Evolutionary conservation across 2,888 invertebrate genomes (phyloP).

Genomic region (Protodeltote pygarga): DNA sequence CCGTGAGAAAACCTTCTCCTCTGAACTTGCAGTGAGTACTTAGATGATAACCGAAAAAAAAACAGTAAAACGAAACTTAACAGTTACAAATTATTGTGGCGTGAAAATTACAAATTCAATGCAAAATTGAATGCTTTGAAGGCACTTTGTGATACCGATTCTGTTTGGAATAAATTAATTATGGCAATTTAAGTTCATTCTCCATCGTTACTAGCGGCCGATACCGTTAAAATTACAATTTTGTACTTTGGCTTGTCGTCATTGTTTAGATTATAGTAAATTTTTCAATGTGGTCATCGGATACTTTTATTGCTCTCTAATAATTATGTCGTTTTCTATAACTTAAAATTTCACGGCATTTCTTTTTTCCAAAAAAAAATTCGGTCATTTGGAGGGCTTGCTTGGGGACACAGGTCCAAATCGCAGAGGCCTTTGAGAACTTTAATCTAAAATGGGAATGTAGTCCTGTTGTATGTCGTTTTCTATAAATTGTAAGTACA

Average conservation of each 20-base stretch:
- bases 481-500: too few species aligned
- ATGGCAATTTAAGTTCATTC: conserved; percentile 79
- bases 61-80: conserved; percentile 74
- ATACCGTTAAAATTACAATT: conserved; percentile 80
- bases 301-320: not conserved
- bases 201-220: conserved; percentile 68
- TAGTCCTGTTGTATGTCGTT: too few species aligned
- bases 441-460: too few species aligned
- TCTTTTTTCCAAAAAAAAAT: too few species aligned
- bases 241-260: conserved; percentile 61
- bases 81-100: conserved; percentile 85
- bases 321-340: conserved; percentile 1
- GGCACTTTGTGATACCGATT: conserved; percentile 75
- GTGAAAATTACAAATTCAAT: conserved; percentile 84
- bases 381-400: too few species aligned
- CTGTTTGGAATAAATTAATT: conserved; percentile 85
- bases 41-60: conserved; percentile 62
- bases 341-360: too few species aligned
- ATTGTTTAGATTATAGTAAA: conserved; percentile 57
- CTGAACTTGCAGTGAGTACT: conserved; percentile 59
- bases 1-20: conserved; percentile 79
- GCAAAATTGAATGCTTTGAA: conserved; percentile 82
- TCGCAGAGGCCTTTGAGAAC: too few species aligned
- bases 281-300: conserved; percentile 34
- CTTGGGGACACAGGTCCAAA: too few species aligned